Base-by-base conservation (phyloP, 2,113 vertebrate genomes). In the Osmerus mordax region DNA sequence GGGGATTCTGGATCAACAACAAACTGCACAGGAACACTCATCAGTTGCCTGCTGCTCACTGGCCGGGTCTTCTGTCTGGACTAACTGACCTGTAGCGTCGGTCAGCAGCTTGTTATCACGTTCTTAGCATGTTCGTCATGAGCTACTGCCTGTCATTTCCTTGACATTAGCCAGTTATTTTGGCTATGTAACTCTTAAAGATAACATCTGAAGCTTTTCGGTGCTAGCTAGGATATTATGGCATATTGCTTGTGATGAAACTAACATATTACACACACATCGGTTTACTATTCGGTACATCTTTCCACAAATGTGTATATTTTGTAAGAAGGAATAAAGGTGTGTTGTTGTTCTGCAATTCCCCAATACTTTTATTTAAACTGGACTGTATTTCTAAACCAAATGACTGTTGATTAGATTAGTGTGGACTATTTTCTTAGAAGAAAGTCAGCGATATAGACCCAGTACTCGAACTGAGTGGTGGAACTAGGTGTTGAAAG, bases 31-130 rank as follows among this genome's bases (percentile, higher is more conserved):
- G 9, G 41, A 47, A 5, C 41, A 2, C 2, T 47, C 41, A 47
- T 47, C 41, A 0, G 41, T 7, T 47, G 41, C 7, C 41, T 47
- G 41, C 41, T 47, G 41, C 9, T 47, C 7, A n/a, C 64, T 89
- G 78, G 89, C 11, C 21, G 53, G 52, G 21, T 67, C 68, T 64
- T 47, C 67, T 23, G 6, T 52, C 14, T 67, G 60, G 4, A 62
- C 25, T 28, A 62, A 62, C 25, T 25, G 60, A 62, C 60, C 60
- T 15, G 19, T 62, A 14, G 11, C 15, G 13, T 13, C 13, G 29
- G 12, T 28, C 23, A 62, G 60, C 60, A 28, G 60, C 60, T 62
- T 25, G 28, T 15, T 15, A 19, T 23, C 58, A 19, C 13, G 25
- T 62, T 23, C 4, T 62, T 62, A 62, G 4, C 11, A 62, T 62